Conservation (phyloP, 2,797 vertebrate genomes). For the Sciurus carolinensis region DNA sequence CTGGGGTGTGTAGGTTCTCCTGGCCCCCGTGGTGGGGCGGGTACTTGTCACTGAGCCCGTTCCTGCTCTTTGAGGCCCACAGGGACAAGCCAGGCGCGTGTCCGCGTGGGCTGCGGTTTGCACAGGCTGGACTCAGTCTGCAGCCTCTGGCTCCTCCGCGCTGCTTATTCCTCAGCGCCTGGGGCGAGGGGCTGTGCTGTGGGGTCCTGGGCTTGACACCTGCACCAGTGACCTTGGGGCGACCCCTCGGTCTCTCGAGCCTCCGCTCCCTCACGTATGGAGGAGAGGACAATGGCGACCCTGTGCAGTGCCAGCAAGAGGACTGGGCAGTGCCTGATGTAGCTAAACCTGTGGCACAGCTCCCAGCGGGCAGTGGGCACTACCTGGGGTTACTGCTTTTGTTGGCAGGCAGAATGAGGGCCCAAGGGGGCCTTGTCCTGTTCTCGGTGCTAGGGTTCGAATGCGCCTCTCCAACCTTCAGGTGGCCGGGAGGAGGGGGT, state of each 20-base stretch:
- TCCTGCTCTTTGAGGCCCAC: rapidly evolving
- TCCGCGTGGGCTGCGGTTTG: too few relatives aligned
- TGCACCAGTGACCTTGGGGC: background rate
- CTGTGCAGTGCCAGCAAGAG: rapidly evolving
- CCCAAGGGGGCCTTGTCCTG: background rate
- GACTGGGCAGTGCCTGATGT: rapidly evolving
- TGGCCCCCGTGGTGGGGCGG: background rate
- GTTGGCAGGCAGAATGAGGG: rapidly evolving
- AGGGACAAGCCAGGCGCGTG: too few relatives aligned
- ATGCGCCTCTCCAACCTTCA: too few relatives aligned
- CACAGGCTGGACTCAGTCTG: rapidly evolving
- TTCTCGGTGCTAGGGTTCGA: background rate
- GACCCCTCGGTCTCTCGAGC: background rate
- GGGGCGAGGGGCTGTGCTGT: rapidly evolving
- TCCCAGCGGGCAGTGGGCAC: rapidly evolving
- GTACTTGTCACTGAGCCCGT: rapidly evolving
- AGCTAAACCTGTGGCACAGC: rapidly evolving
- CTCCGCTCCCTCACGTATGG: rapidly evolving
- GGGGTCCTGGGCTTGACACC: background rate
- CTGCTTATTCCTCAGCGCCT: background rate
- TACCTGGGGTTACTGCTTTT: rapidly evolving
- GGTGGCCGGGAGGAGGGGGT: background rate
- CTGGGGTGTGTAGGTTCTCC: background rate
- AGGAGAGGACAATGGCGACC: rapidly evolving
- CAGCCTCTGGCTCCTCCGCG: background rate